Conservation (phyloP, 2,888 invertebrate species). For the Cephus spinipes region DNA sequence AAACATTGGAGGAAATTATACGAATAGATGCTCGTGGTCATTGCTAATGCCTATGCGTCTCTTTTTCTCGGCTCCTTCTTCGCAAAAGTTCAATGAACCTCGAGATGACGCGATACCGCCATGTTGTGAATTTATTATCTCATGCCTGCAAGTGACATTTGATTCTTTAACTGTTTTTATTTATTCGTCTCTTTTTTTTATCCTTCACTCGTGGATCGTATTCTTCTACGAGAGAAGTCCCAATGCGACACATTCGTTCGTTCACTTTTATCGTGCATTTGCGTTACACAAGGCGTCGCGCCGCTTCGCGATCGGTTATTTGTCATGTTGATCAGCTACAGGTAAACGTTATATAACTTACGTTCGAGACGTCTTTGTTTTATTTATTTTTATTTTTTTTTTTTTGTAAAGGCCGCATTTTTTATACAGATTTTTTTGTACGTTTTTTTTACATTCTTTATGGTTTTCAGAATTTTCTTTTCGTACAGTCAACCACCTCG, state of each 20-base stretch:
- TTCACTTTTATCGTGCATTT: background rate
- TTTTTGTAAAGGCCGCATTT: background rate
- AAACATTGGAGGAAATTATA: background rate
- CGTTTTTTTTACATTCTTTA: background rate
- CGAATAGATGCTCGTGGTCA: background rate
- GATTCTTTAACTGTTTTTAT: constrained; percentile 29
- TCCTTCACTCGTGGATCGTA: constrained; percentile 1
- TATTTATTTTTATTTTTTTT: background rate
- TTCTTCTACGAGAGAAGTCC: background rate
- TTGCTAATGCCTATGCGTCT: background rate
- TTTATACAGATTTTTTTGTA: background rate
- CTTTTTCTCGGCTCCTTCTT: background rate
- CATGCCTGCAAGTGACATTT: constrained; percentile 44
- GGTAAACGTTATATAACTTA: background rate
- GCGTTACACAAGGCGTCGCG: background rate
- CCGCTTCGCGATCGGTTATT: background rate
- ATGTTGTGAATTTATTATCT: constrained; percentile 59
- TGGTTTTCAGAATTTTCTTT: background rate
- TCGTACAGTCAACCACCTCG: background rate
- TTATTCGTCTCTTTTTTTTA: constrained; percentile 15
- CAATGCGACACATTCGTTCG: background rate
- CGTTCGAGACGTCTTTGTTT: background rate
- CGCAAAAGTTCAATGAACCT: constrained; percentile 46
- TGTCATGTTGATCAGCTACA: background rate
- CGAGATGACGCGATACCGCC: constrained; percentile 44